Base-by-base conservation (phyloP, 2,797 vertebrate genomes). In the Gymnothorax reevesii region DNA sequence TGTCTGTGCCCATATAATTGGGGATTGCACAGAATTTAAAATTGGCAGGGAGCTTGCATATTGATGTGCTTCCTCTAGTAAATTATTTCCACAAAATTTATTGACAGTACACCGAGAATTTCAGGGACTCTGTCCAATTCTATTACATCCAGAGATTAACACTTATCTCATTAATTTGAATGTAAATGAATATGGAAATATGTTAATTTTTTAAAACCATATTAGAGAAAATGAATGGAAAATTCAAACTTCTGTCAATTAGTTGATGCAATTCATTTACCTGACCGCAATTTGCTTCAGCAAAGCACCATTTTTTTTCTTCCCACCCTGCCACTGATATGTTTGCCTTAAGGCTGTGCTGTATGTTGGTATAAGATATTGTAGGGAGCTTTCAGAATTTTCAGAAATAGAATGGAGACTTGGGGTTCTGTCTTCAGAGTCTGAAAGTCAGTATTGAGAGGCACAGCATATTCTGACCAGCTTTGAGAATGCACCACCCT, bases 161-260 rank as follows among this genome's bases (percentile, higher is more conserved):
- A 55, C 52, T 80, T 80, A 80, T 87, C 93, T 91, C 91, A 92
- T 94, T 94, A 94, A 94, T 93, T 93, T 93, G 93, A 90, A 94
- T 93, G 91, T 90, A 94, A 91, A 85, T 92, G 90, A 92, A 86
- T 88, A 62, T 87, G 66, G 88, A 94, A 91, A 93, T 92, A 91
- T 87, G 92, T 92, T 92, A 93, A 89, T 91, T 90, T 92, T 94
- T 93, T 94, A 93, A 93, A 92, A 94, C 85, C 89, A 90, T 92
- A 94, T 94, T 94, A 93, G 91, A 93, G 88, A 92, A 94, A 94
- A 54, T 94, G 92, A 94, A 91, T 92, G 92, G 8, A 52, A 77
- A 77, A 49, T 33, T 42, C 7, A 33, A 49, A 89, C 91, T 94
- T 91, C 91, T 93, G 92, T 91, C 89, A 88, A 85, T 82, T 85